Conservation (phyloP, 1,140 invertebrate genomes). For the Diuraphis noxia region DNA sequence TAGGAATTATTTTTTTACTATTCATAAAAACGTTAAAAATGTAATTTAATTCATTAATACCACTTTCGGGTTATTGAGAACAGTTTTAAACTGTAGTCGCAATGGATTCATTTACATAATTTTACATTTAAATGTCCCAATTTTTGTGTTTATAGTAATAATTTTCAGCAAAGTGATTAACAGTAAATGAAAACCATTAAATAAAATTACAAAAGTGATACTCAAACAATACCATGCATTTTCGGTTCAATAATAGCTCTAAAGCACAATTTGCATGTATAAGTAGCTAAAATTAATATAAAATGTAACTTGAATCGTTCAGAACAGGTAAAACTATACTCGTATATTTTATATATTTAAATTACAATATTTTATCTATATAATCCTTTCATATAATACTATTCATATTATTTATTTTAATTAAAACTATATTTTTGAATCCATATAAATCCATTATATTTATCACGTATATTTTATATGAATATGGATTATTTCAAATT, state of each 20-base stretch:
- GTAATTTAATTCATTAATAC: background rate
- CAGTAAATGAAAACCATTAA: background rate
- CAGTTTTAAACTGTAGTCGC: background rate
- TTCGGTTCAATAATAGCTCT: background rate
- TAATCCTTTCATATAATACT: background rate
- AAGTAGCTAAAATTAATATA: background rate
- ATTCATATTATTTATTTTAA: background rate
- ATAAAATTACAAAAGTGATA: background rate
- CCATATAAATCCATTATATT: background rate
- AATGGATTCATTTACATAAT: no score
- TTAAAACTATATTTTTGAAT: background rate
- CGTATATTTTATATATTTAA: no score
- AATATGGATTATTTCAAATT: background rate
- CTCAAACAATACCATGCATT: background rate
- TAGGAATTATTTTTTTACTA: background rate
- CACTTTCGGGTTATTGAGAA: background rate
- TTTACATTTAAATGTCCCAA: background rate
- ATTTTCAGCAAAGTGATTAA: background rate
- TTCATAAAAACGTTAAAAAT: constrained; percentile 3
- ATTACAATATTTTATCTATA: no score
- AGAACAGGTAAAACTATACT: background rate
- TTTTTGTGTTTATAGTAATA: background rate
- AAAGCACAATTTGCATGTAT: background rate
- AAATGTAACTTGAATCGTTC: background rate
- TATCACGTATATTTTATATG: background rate